phyloP scores from a whole-genome alignment of 2,888 invertebrate species.

The Pristionchus maxplancki region DNA sequence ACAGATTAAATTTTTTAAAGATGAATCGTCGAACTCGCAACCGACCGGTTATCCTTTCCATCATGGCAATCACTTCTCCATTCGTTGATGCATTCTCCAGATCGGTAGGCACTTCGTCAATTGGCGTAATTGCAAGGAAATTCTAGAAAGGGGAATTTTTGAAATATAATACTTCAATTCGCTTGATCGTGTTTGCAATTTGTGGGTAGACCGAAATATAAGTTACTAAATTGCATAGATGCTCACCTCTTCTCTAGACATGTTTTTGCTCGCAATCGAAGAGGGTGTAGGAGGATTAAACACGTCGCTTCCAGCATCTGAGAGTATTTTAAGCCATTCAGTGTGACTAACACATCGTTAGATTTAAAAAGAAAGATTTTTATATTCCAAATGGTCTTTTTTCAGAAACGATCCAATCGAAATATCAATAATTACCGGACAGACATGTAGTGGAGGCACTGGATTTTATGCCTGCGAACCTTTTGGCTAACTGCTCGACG shows the following conservation, averaged over 20 bases:
- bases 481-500: conserved; percentile 68
- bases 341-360: background rate
- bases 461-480: conserved; percentile 61
- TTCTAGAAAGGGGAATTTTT: background rate
- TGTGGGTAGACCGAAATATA: too few relatives aligned
- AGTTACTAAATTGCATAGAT: background rate
- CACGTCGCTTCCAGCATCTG: background rate
- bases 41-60: conserved; percentile 7
- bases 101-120: conserved; percentile 2
- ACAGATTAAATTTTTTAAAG: background rate
- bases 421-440: conserved; percentile 51
- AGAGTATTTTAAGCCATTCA: background rate
- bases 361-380: background rate
- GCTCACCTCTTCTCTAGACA: background rate
- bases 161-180: background rate
- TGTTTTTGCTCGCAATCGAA: background rate
- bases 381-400: background rate
- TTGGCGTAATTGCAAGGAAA: background rate
- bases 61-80: conserved; percentile 43
- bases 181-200: too few relatives aligned
- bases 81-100: conserved; percentile 3
- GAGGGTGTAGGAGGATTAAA: background rate
- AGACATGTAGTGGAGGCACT: conserved; percentile 63
- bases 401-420: background rate
- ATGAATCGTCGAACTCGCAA: background rate